phyloP scores from a whole-genome alignment of 2,888 invertebrate genomes.

The Caradrina clavipalpis region DNA sequence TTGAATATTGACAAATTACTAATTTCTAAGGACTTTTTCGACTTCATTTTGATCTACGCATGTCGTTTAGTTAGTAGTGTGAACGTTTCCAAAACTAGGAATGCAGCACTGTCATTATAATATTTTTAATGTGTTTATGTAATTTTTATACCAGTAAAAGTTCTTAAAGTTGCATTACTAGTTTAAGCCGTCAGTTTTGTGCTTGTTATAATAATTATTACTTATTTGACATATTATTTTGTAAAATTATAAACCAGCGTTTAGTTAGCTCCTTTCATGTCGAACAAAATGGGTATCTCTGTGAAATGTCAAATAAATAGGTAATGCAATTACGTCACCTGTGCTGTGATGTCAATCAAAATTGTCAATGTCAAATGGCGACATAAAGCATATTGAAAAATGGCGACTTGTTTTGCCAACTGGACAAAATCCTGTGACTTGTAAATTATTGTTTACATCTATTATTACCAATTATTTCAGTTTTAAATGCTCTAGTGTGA shows the following conservation, averaged over 20 bases:
- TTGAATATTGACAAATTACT: constrained; percentile 79
- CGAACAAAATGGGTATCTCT: not conserved
- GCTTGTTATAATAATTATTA: not conserved
- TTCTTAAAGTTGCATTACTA: fast-evolving
- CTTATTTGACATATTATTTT: too few species aligned
- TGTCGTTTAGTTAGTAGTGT: constrained; percentile 51
- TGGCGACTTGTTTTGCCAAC: constrained; percentile 89
- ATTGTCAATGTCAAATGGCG: constrained; percentile 7
- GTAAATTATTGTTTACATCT: constrained; percentile 84
- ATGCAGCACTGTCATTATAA: not conserved
- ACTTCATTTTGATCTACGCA: constrained; percentile 63
- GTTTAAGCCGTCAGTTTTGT: not conserved
- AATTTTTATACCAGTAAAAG: fast-evolving
- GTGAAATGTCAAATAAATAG: constrained; percentile 39
- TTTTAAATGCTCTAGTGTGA: constrained; percentile 73
- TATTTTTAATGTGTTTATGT: not conserved
- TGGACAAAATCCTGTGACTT: constrained; percentile 86
- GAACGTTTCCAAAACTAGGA: not conserved
- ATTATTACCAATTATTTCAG: constrained; percentile 69
- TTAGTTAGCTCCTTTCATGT: constrained; percentile 10
- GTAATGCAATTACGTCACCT: constrained; percentile 50
- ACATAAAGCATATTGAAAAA: constrained; percentile 32
- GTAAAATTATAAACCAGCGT: not conserved
- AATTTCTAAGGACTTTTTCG: constrained; percentile 75
- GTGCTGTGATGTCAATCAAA: constrained; percentile 51